A percentile compares a stretch with the other conserved stretches of the same genome.
Evolutionary conservation across 2,113 vertebrate species (phyloP).

Genomic region (Tauraco erythrolophus): DNA sequence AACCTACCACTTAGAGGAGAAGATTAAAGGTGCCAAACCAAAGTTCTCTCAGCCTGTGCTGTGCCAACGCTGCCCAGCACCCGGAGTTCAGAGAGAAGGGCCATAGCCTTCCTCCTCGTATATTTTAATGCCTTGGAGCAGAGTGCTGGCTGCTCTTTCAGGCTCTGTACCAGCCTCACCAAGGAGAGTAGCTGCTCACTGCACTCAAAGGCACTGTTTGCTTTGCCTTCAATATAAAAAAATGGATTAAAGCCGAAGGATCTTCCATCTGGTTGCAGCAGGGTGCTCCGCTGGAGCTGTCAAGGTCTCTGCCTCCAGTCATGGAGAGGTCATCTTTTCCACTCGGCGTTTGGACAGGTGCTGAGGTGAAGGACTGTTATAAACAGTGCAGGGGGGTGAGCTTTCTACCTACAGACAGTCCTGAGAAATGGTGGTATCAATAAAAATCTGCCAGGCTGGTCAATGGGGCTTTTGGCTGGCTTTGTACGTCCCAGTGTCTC

Average conservation of each 20-base stretch:
- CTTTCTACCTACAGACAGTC: neutral
- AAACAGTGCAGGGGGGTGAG: neutral
- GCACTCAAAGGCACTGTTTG: neutral
- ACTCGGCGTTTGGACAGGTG: neutral
- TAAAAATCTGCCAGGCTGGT: neutral
- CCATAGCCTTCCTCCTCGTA: neutral
- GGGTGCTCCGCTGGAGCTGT: neutral
- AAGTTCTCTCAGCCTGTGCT: neutral
- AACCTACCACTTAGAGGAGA: neutral
- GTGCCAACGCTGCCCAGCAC: fast-evolving
- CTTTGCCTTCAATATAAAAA: neutral
- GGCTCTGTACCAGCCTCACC: neutral
- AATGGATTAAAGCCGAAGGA: fast-evolving
- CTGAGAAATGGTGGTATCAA: neutral
- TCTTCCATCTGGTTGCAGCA: neutral
- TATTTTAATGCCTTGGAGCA: neutral
- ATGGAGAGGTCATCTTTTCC: neutral
- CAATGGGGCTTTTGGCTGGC: neutral
- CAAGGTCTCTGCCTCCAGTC: neutral
- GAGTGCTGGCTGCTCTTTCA: neutral
- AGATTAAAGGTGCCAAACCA: neutral
- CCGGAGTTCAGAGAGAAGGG: neutral
- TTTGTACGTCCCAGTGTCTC: neutral
- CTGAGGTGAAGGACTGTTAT: neutral
- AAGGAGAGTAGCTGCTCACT: neutral